Evolutionary conservation across 2,888 invertebrate genomes (phyloP), one percentile per base, ranked within the genome.

Genomic region (Chouioia cunea): DNA sequence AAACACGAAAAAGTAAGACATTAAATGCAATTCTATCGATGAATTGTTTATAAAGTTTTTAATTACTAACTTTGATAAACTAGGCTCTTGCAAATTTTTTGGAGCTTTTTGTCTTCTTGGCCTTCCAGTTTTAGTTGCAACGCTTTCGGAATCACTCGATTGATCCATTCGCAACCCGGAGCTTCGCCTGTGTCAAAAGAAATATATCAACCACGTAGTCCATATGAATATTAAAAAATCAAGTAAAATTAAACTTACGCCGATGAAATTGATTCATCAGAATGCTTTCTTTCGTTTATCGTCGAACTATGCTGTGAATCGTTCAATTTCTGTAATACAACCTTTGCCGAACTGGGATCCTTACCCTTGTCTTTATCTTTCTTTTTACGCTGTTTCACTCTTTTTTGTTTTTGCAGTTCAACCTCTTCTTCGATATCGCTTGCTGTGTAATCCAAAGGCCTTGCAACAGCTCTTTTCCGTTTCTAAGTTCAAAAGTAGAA

Each of bases 41-140:
- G 53, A 0, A 20, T 48, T 16, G 36, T 16, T 23, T 23, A 15
- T 54, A 27, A 15, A 48, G 23, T 3, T 16, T 54, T 57, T 44
- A 48, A 47, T 44, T 71, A 71, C 77, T 76, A 59, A 82, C 83
- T 70, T 80, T 47, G 8, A 62, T 52, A 83, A 79, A 56, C 36
- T 80, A 8, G 82, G 83, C 67, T 84, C 83, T 57, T 79, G 74
- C 8, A 83, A 74, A 66, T 74, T 80, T 12, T 46, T 69, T 3
- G 82, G 81, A 16, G 81, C 81, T 71, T 79, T 81, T 36, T 77
- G 79, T 36, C 84, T 77, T 71, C 77, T 79, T 10, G 82, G 82
- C 36, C 84, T 78, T 56, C 36, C 65, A 1, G 65, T 22, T 27
- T 36, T 81, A 0, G 71, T 63, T 46, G 60, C 79, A 71, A 78